Conservation (phyloP, 1,140 invertebrate species). For the Musca vetustissima region DNA sequence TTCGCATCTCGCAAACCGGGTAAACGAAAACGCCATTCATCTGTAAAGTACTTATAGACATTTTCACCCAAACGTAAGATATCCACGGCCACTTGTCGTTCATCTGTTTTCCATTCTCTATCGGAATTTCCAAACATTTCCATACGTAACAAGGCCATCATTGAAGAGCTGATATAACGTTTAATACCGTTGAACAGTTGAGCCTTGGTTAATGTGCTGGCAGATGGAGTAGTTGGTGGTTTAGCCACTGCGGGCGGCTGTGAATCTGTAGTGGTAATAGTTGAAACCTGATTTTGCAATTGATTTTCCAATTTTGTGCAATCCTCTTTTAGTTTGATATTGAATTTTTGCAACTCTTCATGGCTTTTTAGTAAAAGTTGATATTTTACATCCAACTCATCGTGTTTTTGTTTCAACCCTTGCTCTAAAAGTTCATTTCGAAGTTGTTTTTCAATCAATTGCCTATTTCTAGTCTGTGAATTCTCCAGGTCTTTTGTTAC, state of each 20-base stretch:
- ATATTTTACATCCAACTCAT: neutral
- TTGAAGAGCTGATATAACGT: conserved; percentile 45
- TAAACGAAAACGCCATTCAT: conserved; percentile 50
- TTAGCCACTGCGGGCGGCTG: neutral
- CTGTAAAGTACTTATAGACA: conserved; percentile 41
- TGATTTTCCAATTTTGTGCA: neutral
- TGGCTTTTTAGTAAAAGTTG: too few species aligned
- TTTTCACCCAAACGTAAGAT: conserved; percentile 42
- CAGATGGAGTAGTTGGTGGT: too few species aligned
- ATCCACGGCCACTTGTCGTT: conserved; percentile 40
- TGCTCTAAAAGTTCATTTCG: too few species aligned
- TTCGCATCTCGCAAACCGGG: conserved; percentile 37
- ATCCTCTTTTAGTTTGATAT: too few species aligned
- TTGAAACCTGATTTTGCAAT: conserved; percentile 5
- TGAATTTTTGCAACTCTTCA: too few species aligned
- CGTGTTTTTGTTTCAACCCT: conserved; percentile 5
- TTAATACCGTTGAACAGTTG: conserved; percentile 50
- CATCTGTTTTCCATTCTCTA: conserved; percentile 46
- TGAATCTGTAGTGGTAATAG: neutral
- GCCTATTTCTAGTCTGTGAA: neutral
- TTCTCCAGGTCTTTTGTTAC: neutral
- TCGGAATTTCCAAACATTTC: conserved; percentile 48
- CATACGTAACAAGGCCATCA: conserved; percentile 47
- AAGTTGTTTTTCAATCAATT: neutral
- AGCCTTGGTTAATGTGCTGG: conserved; percentile 33